Percentiles rank a stretch among this genome's conserved stretches.
These are phyloP conservation scores for Griposia aprilina DNA, from an alignment of 2,888 invertebrate genomes.

Conservation along the genomic window DNA sequence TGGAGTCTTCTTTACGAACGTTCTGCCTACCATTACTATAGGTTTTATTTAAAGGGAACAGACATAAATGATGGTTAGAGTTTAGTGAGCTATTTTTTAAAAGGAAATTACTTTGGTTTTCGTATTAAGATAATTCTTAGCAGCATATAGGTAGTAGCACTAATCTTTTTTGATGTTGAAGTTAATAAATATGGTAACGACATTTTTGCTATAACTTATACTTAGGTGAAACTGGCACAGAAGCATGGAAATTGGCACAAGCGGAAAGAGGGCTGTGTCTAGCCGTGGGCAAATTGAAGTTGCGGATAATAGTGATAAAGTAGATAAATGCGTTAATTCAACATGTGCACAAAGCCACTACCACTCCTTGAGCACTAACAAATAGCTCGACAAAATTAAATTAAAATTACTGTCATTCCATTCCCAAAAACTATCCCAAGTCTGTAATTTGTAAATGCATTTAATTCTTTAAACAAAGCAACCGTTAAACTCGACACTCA, in stretches of 20 bases:
- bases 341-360: no score
- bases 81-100: not conserved
- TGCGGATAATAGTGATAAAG: not conserved
- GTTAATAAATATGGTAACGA: not conserved
- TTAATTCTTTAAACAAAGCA: slow-evolving; percentile 22
- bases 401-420: slow-evolving; percentile 14
- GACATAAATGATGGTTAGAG: not conserved
- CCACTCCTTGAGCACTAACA: no score
- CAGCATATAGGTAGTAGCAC: not conserved
- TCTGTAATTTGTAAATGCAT: slow-evolving; percentile 21
- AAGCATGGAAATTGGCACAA: not conserved
- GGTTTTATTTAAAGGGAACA: slow-evolving; percentile 29
- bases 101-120: not conserved
- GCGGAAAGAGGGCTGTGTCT: not conserved
- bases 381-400: not conserved
- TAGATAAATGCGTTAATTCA: not conserved
- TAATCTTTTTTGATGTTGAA: not conserved
- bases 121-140: not conserved
- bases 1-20: slow-evolving; percentile 39
- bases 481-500: slow-evolving; percentile 20
- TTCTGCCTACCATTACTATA: slow-evolving; percentile 2
- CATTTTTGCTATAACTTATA: not conserved
- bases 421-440: not conserved
- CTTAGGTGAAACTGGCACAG: no score
- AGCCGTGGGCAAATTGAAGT: no score